Conservation (phyloP, 64 coral and sea anemone genomes). For the Montipora cactus region DNA sequence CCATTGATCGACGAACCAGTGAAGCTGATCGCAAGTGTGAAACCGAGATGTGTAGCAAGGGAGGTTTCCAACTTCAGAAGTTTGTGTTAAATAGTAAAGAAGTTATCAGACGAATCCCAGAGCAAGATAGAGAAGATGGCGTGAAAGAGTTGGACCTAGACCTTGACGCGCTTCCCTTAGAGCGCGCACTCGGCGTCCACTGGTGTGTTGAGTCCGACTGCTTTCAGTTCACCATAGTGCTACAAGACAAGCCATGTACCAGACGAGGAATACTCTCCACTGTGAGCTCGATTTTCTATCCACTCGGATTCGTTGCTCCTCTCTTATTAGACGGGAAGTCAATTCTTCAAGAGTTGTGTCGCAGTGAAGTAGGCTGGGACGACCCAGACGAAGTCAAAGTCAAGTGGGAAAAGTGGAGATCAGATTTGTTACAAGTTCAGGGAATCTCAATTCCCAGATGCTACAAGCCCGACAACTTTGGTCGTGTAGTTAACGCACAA, state of each 20-base stretch:
- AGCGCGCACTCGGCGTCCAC: neutral
- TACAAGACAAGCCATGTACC: constrained; percentile 5
- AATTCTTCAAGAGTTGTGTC: neutral
- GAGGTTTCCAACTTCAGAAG: constrained; percentile 39
- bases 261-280: neutral
- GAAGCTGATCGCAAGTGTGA: neutral
- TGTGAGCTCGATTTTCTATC: neutral
- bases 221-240: neutral
- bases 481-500: neutral
- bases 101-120: neutral
- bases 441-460: constrained; percentile 3
- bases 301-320: neutral
- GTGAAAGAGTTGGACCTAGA: too few species aligned
- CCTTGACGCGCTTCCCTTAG: too few species aligned
- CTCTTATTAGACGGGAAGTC: neutral
- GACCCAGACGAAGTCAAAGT: neutral
- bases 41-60: constrained; percentile 23
- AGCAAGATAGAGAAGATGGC: neutral
- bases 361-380: neutral
- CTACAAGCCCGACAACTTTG: neutral
- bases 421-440: neutral
- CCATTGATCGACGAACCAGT: neutral
- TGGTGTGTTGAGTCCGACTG: neutral
- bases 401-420: constrained; percentile 1
- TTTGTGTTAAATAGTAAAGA: constrained; percentile 27